Base-by-base conservation (phyloP, 2,797 vertebrate genomes). In the Naso thynnoides region DNA sequence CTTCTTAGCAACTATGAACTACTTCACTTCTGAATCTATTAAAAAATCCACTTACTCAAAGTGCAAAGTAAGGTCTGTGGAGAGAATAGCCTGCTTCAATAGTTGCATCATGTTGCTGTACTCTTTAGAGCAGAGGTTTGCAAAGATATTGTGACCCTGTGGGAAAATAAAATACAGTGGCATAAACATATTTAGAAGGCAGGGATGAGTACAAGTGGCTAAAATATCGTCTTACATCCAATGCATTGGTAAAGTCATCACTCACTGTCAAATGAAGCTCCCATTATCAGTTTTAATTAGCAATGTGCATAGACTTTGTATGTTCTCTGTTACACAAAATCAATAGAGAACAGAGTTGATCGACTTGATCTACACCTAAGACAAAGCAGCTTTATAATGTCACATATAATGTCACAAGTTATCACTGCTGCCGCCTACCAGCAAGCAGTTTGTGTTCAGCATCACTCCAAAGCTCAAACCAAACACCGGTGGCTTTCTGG, bases 71-170 rank as follows among this genome's bases (percentile, higher is more conserved):
- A 95, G 95, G 88, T 95, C 95, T 78, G 95, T 95, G 71, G 95
- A 94, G 57, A 95, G 91, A 84, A 95, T 95, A 49, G 95, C 95
- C 78, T 95, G 93, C 81, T 95, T 95, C 76, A 95, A 82, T 58
- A 95, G 88, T 69, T 95, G 95, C 95, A 95, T 95, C 94, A 95
- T 95, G 86, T 91, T 92, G 90, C 95, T 94, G 33, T 95, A 95
- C 70, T 95, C 95, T 72, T 95, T 93, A 50, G 95, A 95, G 83
- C 90, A 93, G 69, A 95, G 93, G 86, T 92, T 95, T 76, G 95
- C 94, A 91, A 95, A 95, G 78, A 95, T 95, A 77, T 95, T 95
- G 90, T 95, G 95, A 76, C 95, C 95, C 95, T 95, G 90, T 60
- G 73, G 69, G 70, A 52, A 64, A 76, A 79, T 29, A 61, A 73